A percentile compares a stretch with the other conserved stretches of the same genome.
phyloP scores from a whole-genome alignment of 2,113 vertebrate species.

The Pelodiscus sinensis region DNA sequence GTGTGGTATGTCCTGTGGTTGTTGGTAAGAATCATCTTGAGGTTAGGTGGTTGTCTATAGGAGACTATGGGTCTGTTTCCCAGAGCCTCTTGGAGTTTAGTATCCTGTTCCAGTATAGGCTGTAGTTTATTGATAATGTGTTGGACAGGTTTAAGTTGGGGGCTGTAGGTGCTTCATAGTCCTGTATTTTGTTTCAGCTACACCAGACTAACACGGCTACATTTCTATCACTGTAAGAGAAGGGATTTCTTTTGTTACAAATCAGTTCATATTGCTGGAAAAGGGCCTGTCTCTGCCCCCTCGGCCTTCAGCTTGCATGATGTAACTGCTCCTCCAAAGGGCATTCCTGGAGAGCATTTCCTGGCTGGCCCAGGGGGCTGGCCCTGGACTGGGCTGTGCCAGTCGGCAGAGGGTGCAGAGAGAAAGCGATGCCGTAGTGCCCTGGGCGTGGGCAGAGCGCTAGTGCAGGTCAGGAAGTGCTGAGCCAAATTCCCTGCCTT shows the following conservation, averaged over 20 bases:
- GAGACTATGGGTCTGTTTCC: no score
- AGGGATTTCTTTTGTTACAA: not conserved
- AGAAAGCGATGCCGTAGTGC: not conserved
- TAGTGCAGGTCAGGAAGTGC: not conserved
- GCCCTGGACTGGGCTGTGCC: not conserved
- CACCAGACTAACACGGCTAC: no score
- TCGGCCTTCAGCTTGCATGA: not conserved
- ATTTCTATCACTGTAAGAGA: not conserved
- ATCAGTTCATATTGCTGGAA: not conserved
- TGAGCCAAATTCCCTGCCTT: not conserved
- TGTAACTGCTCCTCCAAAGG: not conserved
- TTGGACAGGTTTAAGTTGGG: no score
- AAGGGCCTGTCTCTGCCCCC: not conserved
- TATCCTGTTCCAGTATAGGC: no score
- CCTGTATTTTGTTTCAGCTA: no score
- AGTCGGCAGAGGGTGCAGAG: not conserved
- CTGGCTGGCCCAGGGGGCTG: not conserved
- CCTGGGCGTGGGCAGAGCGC: not conserved
- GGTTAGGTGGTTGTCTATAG: no score
- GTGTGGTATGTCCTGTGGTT: no score
- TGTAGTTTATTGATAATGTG: no score
- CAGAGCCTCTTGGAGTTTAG: no score
- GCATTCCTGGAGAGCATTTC: not conserved
- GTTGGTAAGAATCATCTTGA: no score
- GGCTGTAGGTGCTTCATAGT: no score